Percentiles rank a stretch among this genome's conserved stretches.
Conservation (phyloP, 2,888 invertebrate genomes). For the Gymnosoma rotundatum region DNA sequence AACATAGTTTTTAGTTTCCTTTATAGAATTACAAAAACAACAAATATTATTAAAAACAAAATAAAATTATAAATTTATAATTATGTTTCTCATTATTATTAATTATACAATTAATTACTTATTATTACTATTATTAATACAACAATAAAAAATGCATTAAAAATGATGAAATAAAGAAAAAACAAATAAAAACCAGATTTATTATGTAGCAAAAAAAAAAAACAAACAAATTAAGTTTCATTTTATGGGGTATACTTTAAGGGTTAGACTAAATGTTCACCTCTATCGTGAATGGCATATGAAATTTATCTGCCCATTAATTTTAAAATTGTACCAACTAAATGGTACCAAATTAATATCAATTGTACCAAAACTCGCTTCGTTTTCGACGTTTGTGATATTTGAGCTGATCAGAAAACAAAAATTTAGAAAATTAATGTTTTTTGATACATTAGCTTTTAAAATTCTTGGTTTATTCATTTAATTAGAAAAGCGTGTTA, state of each 20-base stretch:
- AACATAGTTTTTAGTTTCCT: conserved; percentile 43
- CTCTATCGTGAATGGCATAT: too few species aligned
- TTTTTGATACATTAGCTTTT: too few species aligned
- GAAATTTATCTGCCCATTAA: too few species aligned
- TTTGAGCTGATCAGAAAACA: too few species aligned
- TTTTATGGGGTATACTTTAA: neutral
- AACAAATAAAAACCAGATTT: conserved; percentile 66
- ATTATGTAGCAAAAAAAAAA: conserved; percentile 68
- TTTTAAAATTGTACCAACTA: too few species aligned
- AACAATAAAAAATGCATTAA: conserved; percentile 65
- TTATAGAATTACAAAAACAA: conserved; percentile 43
- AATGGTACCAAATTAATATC: too few species aligned
- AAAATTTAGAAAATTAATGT: too few species aligned
- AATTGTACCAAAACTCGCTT: too few species aligned
- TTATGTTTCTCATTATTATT: conserved; percentile 69
- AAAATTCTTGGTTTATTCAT: too few species aligned
- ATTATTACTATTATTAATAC: conserved; percentile 64
- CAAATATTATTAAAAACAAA: conserved; percentile 58
- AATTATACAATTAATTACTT: conserved; percentile 61
- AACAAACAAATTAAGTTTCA: conserved; percentile 23
- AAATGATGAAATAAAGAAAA: conserved; percentile 66
- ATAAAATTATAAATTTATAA: conserved; percentile 56
- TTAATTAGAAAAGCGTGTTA: too few species aligned
- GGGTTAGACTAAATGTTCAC: neutral
- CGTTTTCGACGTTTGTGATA: too few species aligned